phyloP scores from a whole-genome alignment of 2,888 invertebrate genomes.

The Byasa hedistus region DNA sequence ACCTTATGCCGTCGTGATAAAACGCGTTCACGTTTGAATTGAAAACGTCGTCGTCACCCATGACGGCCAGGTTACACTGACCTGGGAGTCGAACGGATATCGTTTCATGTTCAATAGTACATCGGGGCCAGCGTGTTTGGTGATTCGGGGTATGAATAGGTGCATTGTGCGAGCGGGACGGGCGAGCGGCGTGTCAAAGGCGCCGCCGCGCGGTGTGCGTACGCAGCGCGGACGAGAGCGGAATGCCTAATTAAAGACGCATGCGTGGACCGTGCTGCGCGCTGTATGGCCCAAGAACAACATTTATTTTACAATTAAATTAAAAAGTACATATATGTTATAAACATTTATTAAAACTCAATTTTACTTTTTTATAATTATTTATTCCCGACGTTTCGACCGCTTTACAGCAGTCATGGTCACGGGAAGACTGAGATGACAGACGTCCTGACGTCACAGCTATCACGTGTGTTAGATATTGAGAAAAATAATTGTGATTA shows the following conservation, averaged over 20 bases:
- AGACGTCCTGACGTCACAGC: too few relatives aligned
- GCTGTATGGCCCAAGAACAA: slow-evolving; percentile 38
- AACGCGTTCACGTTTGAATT: slow-evolving; percentile 33
- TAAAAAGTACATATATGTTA: too few relatives aligned
- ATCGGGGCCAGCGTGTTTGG: slow-evolving; percentile 41
- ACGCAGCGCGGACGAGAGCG: slow-evolving; percentile 72
- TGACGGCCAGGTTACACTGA: slow-evolving; percentile 46
- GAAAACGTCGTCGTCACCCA: slow-evolving; percentile 46
- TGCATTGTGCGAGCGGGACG: slow-evolving; percentile 72
- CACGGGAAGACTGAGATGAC: too few relatives aligned
- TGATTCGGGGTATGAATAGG: slow-evolving; percentile 62
- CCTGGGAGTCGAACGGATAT: slow-evolving; percentile 43
- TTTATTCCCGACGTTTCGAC: too few relatives aligned
- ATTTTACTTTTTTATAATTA: too few relatives aligned
- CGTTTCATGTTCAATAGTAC: slow-evolving; percentile 69
- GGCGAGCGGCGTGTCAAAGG: slow-evolving; percentile 63
- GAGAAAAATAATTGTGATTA: too few relatives aligned
- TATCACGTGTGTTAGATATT: too few relatives aligned
- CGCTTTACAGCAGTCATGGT: too few relatives aligned
- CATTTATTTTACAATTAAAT: slow-evolving; percentile 1
- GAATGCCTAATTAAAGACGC: slow-evolving; percentile 79
- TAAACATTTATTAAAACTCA: too few relatives aligned
- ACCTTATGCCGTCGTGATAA: slow-evolving; percentile 34
- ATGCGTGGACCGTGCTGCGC: slow-evolving; percentile 66
- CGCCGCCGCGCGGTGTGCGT: slow-evolving; percentile 70